These are phyloP conservation scores for Blera fallax DNA, from an alignment of 2,888 invertebrate genomes.

Conservation along the genomic window DNA sequence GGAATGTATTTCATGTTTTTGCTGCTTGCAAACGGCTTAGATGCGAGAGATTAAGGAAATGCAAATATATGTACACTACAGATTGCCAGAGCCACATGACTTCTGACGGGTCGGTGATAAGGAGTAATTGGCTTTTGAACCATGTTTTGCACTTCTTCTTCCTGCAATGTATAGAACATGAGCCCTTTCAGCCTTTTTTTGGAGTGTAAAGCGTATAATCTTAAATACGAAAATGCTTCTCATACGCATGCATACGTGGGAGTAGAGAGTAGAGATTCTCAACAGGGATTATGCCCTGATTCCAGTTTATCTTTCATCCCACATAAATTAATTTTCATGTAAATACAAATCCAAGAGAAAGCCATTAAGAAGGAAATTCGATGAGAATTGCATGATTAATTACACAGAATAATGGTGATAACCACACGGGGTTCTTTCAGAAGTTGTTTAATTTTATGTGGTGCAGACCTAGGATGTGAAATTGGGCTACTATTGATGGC, in stretches of 20 bases:
- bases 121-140: background rate
- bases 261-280: background rate
- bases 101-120: background rate
- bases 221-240: too few relatives aligned
- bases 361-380: background rate
- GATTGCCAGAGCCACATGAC: slow-evolving; percentile 7
- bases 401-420: background rate
- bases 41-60: slow-evolving; percentile 16
- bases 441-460: background rate
- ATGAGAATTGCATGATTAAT: background rate
- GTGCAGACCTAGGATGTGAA: background rate
- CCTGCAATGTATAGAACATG: background rate
- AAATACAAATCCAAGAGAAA: background rate
- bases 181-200: too few relatives aligned
- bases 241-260: background rate
- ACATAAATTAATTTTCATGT: background rate
- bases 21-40: background rate
- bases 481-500: too few relatives aligned
- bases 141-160: background rate
- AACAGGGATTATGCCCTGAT: background rate
- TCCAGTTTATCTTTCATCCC: background rate
- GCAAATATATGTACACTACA: background rate
- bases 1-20: slow-evolving; percentile 56
- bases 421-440: background rate
- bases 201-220: too few relatives aligned